These are phyloP conservation scores for Drosophila nebulosa DNA, from an alignment of 1,140 invertebrate genomes.

Conservation along the genomic window DNA sequence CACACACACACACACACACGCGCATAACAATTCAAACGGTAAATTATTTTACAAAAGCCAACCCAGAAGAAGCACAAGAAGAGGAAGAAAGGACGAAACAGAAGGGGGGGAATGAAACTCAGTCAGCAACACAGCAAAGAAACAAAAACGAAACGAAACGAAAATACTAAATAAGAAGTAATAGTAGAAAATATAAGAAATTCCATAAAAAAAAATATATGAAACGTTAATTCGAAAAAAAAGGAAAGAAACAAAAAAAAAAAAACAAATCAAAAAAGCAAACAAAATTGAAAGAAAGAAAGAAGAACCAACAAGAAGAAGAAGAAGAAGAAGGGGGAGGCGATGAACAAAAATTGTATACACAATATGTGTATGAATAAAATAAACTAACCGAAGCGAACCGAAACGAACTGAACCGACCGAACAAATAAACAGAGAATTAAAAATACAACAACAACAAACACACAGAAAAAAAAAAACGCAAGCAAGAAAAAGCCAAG, in stretches of 20 bases:
- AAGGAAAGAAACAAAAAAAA: neutral
- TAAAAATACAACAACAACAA: slow-evolving; percentile 14
- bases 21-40: slow-evolving; percentile 68
- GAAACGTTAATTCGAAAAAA: slow-evolving; percentile 39
- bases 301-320: neutral
- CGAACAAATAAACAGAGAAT: slow-evolving; percentile 37
- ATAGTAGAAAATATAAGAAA: slow-evolving; percentile 43
- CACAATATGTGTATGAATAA: slow-evolving; percentile 45
- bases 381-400: slow-evolving; percentile 26
- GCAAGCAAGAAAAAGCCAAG: slow-evolving; percentile 26
- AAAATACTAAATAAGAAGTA: slow-evolving; percentile 28
- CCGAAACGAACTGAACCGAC: slow-evolving; percentile 27
- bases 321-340: no score
- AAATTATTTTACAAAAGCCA: slow-evolving; percentile 77
- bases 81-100: neutral
- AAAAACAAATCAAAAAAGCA: neutral
- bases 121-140: slow-evolving; percentile 17
- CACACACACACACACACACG: slow-evolving; percentile 29
- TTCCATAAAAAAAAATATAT: slow-evolving; percentile 47
- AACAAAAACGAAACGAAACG: slow-evolving; percentile 28
- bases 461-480: neutral
- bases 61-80: slow-evolving; percentile 13
- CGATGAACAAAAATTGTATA: slow-evolving; percentile 10
- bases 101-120: neutral
- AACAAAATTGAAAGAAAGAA: slow-evolving; percentile 1